Conservation (phyloP, 1,140 invertebrate genomes). For the Aplysia californica region DNA sequence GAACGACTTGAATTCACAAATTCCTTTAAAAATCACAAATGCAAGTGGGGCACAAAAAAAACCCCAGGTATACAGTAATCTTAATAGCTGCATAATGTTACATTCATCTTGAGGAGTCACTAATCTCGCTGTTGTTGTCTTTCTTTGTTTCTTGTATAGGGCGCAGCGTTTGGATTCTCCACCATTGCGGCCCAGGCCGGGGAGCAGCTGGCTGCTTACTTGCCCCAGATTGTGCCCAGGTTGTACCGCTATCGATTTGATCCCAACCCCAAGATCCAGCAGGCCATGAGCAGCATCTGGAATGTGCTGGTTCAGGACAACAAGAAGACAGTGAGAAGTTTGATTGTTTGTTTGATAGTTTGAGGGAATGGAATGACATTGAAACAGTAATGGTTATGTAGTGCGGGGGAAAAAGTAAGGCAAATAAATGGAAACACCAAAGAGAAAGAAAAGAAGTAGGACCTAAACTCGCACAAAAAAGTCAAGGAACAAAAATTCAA, state of each 20-base stretch:
- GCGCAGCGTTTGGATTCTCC: slow-evolving; percentile 91
- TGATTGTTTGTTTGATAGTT: not conserved
- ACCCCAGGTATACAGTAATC: no score
- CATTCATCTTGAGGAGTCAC: not conserved
- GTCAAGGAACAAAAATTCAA: no score
- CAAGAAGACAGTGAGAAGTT: slow-evolving; percentile 78
- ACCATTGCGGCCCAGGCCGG: slow-evolving; percentile 84
- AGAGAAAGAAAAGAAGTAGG: no score
- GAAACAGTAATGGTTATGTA: not conserved
- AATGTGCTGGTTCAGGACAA: slow-evolving; percentile 86
- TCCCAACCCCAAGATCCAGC: slow-evolving; percentile 89
- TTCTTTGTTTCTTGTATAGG: slow-evolving; percentile 68
- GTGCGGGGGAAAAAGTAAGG: no score
- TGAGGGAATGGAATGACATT: not conserved
- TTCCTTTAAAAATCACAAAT: not conserved
- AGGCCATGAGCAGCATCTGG: slow-evolving; percentile 93
- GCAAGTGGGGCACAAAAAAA: no score
- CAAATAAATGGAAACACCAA: no score
- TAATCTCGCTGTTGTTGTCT: not conserved
- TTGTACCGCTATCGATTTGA: slow-evolving; percentile 88
- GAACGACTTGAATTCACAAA: no score
- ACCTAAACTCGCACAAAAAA: no score
- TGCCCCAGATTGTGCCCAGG: slow-evolving; percentile 88
- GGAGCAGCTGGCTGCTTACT: slow-evolving; percentile 82
- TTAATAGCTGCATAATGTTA: no score